phyloP scores from a whole-genome alignment of 1,140 invertebrate genomes.

The Euwallacea similis region DNA sequence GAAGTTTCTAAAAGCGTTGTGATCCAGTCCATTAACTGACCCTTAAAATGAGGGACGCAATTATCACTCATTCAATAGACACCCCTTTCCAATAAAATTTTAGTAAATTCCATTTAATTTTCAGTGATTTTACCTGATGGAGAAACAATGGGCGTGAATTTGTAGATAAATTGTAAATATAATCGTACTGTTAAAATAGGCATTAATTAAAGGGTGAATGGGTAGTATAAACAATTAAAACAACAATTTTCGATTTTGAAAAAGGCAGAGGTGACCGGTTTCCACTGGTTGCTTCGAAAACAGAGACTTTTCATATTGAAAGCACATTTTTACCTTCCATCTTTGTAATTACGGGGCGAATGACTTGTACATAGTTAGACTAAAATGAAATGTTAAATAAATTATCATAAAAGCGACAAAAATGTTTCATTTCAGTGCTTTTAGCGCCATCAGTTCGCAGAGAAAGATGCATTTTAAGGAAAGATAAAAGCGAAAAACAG shows the following conservation, averaged over 20 bases:
- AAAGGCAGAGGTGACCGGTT: neutral
- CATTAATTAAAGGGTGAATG: conserved; percentile 1
- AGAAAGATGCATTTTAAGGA: no score
- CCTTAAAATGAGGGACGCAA: no score
- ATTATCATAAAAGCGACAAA: conserved; percentile 39
- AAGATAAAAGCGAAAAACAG: no score
- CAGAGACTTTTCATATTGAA: neutral
- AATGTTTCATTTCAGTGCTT: no score
- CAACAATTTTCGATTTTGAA: neutral
- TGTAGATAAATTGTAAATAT: conserved; percentile 8
- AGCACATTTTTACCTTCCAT: neutral
- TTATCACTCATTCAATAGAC: no score
- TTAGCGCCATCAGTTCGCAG: no score
- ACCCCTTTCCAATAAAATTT: no score
- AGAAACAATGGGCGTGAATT: neutral
- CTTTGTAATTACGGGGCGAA: conserved; percentile 42
- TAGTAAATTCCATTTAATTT: neutral
- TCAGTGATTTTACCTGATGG: neutral
- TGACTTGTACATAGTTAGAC: conserved; percentile 52
- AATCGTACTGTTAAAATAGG: conserved; percentile 1
- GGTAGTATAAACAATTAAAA: neutral
- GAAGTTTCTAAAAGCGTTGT: no score
- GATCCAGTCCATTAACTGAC: no score
- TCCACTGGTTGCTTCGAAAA: no score
- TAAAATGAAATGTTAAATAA: conserved; percentile 50